Evolutionary conservation across 2,888 invertebrate species (phyloP), one percentile per base, ranked within the genome.

Genomic region (Lasioglossum calceatum): DNA sequence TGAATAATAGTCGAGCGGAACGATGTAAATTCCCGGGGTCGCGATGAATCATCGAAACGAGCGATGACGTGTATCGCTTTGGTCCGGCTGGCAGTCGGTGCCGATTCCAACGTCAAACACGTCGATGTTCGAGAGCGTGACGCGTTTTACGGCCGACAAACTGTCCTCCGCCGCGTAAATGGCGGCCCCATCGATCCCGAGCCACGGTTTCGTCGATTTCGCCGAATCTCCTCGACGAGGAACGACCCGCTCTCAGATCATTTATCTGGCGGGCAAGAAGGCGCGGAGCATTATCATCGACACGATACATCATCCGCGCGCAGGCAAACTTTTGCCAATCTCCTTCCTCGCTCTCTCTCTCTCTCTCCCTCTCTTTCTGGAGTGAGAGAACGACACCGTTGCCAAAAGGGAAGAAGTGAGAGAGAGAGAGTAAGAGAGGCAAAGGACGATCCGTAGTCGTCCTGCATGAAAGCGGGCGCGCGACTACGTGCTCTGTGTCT

Each of bases 401-500:
- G n/a, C n/a, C 54, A 12, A 58, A n/a, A 58, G 58, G 23, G 58
- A 58, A 58, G 58, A n/a, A 54, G n/a, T 3, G 36, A 36, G 58
- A n/a, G 58, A 32, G 58, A n/a, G 12, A 10, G 58, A n/a, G 44
- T 44, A 44, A 44, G 10, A 58, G 58, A n/a, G n/a, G 12, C 58
- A 58, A 80, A 78, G 84, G 81, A 77, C 61, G 70, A 64, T 36
- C 81, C 72, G 77, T 83, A 86, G 88, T 87, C 88, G 89, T 91
- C 89, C 89, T 80, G 88, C 85, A 76, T 79, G 88, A 87, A 87
- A 87, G 86, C 82, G 80, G 81, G 74, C 27, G 77, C 86, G 42
- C 10, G n/a, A 87, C 90, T 95, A 95, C 95, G 95, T 95, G 95
- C 93, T 88, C 93, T 92, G 95, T 93, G 94, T 95, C 92, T 94